Conservation (phyloP, 2,113 vertebrate genomes). For the Oxyura jamaicensis region DNA sequence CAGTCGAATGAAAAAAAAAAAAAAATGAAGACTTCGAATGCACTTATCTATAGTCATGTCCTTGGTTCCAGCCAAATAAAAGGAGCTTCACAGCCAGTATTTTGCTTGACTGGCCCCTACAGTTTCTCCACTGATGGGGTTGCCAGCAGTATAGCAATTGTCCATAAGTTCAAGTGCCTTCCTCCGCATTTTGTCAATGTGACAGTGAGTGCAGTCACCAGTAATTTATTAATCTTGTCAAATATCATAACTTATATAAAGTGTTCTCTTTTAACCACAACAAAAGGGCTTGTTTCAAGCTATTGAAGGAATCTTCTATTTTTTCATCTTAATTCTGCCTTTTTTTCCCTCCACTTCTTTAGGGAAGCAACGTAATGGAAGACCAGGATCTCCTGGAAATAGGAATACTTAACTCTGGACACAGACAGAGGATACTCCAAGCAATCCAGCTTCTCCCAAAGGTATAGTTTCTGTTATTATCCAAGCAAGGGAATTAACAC, state of each 20-base stretch:
- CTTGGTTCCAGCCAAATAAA: neutral
- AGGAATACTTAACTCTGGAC: conserved; percentile 96
- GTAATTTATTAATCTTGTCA: conserved; percentile 17
- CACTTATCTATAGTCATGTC: neutral
- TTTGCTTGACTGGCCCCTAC: neutral
- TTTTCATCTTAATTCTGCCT: neutral
- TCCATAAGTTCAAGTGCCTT: neutral
- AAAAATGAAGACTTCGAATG: neutral
- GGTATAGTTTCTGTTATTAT: conserved; percentile 74
- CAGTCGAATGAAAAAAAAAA: neutral
- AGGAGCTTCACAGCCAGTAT: neutral
- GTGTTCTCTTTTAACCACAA: neutral
- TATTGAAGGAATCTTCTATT: conserved; percentile 13
- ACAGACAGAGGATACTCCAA: conserved; percentile 97
- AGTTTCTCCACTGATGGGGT: neutral
- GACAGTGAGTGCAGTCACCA: neutral
- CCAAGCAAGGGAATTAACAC: neutral
- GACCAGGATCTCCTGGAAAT: conserved; percentile 98
- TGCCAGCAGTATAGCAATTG: neutral
- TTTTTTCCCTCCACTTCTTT: conserved; percentile 40
- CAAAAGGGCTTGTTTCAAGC: conserved; percentile 9
- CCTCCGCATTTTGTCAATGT: neutral
- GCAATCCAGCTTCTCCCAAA: conserved; percentile 96
- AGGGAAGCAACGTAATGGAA: conserved; percentile 98
- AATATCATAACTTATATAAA: neutral